Evolutionary conservation across 2,888 invertebrate species (phyloP).

Genomic region (Lasioglossum marginatum): DNA sequence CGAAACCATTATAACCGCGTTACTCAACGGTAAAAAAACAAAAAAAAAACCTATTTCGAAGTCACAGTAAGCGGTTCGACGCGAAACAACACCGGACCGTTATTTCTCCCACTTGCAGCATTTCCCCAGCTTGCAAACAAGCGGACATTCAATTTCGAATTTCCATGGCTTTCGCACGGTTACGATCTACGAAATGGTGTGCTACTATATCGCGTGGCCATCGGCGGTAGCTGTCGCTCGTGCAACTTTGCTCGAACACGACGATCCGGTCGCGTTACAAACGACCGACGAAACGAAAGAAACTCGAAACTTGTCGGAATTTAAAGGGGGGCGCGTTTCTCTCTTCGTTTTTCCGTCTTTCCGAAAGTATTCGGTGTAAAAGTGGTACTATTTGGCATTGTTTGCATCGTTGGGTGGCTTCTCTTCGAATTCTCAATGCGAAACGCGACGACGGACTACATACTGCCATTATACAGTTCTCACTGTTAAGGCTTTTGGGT

Average conservation of each 20-base stretch:
- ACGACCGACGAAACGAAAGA: background rate
- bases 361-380: background rate
- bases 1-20: background rate
- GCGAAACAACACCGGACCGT: background rate
- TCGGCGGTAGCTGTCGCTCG: background rate
- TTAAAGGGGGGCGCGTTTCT: background rate
- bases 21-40: background rate
- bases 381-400: background rate
- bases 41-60: background rate
- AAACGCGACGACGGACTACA: background rate
- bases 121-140: slow-evolving; percentile 27
- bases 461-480: background rate
- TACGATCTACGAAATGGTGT: background rate
- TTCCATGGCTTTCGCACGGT: slow-evolving; percentile 17
- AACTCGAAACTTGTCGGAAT: slow-evolving; percentile 12
- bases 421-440: background rate
- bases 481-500: background rate
- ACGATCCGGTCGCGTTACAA: background rate
- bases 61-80: background rate
- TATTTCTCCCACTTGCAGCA: background rate
- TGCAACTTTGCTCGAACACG: background rate
- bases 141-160: slow-evolving; percentile 37
- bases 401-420: background rate
- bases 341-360: too few species aligned
- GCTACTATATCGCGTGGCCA: background rate